Base-by-base conservation (phyloP, 2,888 invertebrate genomes). In the Drosophila quinaria region DNA sequence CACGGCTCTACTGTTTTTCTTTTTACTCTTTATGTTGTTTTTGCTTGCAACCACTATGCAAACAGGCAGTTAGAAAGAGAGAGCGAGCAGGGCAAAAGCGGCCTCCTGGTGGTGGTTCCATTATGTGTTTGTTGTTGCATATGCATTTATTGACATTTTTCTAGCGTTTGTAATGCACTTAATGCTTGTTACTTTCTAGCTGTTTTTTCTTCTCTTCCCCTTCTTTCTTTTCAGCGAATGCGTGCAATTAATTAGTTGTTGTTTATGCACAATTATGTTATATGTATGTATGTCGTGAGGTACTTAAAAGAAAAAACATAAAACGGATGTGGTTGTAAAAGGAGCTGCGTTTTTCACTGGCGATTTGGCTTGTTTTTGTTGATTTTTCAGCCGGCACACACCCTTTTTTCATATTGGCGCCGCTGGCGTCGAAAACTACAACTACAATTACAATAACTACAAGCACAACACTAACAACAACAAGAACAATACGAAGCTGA, bases 81-180 rank as follows among this genome's bases (percentile, higher is more conserved):
- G 44, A 58, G 74, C 44, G 35, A 67, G 66, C 39, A 49, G 61
- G 62, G 64, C 31, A 33, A 31, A 49, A 79, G 41, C 55, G 65
- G 59, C 56, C 75, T 85, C 73, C 85, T 87, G 84, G 84, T 84
- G 89, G 84, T 84, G 75, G 87, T 73, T 76, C 66, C 68, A 67
- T 71, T 78, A 70, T 59, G 64, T 61, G 56, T 50, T 65, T 67
- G 58, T 71, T 71, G 74, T 67, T 74, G 68, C 70, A 76, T 72
- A 73, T 88, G 85, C 81, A 89, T 89, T 89, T 84, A 84, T 84
- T 84, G 84, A 84, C 84, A 89, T 84, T 84, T 84, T 46, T 62
- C 37, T 31, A 41, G 50, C 41, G 41, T 70, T 78, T 70, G 54
- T 65, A 58, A 65, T 74, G 64, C 68, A 78, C 52, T 68, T 44